These are phyloP conservation scores for Chymomyza procnemis DNA, from an alignment of 2,888 invertebrate species.

Conservation along the genomic window DNA sequence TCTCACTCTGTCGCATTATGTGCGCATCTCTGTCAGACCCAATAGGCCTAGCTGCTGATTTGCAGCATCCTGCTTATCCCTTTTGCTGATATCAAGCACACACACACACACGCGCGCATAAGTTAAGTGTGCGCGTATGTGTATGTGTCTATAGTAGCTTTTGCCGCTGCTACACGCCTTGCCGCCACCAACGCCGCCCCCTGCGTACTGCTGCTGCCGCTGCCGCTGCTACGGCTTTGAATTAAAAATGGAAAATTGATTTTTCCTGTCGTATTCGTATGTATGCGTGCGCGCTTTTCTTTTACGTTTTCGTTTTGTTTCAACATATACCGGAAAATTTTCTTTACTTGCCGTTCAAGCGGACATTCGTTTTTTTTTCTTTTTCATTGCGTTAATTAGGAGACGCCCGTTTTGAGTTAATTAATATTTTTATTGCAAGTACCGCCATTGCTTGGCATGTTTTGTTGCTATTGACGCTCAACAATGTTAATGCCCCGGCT, in stretches of 20 bases:
- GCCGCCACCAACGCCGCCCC: neutral
- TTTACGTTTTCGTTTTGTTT: neutral
- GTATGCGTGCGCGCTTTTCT: conserved; percentile 18
- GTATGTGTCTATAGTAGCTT: conserved; percentile 23
- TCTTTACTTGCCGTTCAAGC: conserved; percentile 32
- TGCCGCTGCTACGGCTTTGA: conserved; percentile 58
- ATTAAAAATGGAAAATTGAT: conserved; percentile 78
- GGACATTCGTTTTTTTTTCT: conserved; percentile 8
- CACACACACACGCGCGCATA: conserved; percentile 20
- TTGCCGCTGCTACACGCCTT: conserved; percentile 7
- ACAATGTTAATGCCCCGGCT: conserved; percentile 92
- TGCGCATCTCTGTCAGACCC: conserved; percentile 8
- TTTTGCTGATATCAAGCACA: conserved; percentile 45
- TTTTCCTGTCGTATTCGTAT: conserved; percentile 66
- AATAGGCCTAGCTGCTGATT: conserved; percentile 42
- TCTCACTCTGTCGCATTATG: conserved; percentile 11
- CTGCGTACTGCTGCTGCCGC: neutral
- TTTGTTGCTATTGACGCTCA: conserved; percentile 65
- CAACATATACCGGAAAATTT: conserved; percentile 18
- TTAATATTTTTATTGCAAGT: neutral
- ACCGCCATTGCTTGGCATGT: conserved; percentile 5
- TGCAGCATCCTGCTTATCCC: conserved; percentile 72
- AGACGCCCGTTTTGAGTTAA: neutral
- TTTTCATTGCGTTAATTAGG: conserved; percentile 8
- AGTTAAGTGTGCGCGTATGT: conserved; percentile 16